phyloP scores from a whole-genome alignment of 1,140 invertebrate genomes.

The Papilio xuthus region DNA sequence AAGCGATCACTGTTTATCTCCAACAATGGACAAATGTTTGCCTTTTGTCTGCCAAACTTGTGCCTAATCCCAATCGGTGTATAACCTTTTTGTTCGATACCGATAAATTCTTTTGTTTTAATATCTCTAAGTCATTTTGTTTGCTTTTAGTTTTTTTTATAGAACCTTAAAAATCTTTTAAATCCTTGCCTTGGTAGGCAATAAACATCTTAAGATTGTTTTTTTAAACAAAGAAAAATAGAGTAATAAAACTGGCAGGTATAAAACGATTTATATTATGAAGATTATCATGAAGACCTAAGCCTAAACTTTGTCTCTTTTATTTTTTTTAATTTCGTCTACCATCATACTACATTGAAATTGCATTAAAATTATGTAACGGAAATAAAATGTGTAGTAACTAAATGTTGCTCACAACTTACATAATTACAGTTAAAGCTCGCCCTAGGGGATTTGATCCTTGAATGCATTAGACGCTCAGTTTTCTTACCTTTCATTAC shows the following conservation, averaged over 20 bases:
- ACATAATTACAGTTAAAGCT: not conserved
- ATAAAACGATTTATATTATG: not conserved
- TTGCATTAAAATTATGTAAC: not conserved
- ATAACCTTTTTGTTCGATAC: slow-evolving; percentile 21
- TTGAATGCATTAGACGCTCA: slow-evolving; percentile 1
- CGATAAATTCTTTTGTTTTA: slow-evolving; percentile 31
- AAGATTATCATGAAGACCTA: not conserved
- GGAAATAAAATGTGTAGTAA: not conserved
- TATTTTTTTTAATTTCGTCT: not conserved
- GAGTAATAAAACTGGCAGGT: not conserved
- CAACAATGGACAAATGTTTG: slow-evolving; percentile 38
- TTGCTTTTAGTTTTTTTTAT: slow-evolving; percentile 21
- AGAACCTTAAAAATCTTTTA: slow-evolving; percentile 18
- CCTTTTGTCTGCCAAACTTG: slow-evolving; percentile 37
- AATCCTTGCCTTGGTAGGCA: not conserved
- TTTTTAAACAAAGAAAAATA: not conserved
- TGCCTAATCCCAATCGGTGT: slow-evolving; percentile 32
- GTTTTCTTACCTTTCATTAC: not conserved
- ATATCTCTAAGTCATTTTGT: slow-evolving; percentile 3
- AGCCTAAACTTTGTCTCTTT: no score
- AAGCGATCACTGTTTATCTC: slow-evolving; percentile 36
- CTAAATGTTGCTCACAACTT: not conserved
- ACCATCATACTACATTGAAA: not conserved
- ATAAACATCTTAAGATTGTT: slow-evolving; percentile 7
- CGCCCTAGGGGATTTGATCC: not conserved